Evolutionary conservation across 2,113 vertebrate species (phyloP).

Genomic region (Hypocryptadius cinnamomeus): DNA sequence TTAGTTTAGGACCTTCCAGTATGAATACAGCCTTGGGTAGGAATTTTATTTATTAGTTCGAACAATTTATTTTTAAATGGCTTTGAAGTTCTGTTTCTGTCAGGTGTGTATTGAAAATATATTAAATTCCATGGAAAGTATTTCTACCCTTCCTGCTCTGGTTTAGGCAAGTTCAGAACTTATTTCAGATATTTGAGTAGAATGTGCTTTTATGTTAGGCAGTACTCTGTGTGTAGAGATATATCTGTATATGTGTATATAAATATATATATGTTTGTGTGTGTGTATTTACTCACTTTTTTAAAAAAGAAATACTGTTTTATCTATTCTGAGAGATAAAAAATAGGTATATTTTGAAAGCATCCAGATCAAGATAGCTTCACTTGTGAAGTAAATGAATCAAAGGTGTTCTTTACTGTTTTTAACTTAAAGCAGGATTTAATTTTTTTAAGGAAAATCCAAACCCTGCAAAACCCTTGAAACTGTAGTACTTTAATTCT

Average conservation of each 20-base stretch:
- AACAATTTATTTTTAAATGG: background rate
- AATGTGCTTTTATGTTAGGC: background rate
- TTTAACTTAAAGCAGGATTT: background rate
- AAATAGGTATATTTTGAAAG: background rate
- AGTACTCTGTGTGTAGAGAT: background rate
- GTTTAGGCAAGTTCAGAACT: background rate
- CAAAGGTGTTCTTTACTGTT: background rate
- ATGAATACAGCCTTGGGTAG: background rate
- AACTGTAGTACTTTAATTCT: background rate
- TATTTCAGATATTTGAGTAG: background rate
- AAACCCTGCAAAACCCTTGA: background rate
- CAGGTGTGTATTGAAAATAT: background rate
- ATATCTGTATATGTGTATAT: fast-evolving
- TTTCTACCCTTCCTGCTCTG: background rate
- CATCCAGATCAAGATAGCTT: background rate
- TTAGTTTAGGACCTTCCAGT: background rate
- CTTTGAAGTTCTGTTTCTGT: background rate
- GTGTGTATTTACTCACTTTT: background rate
- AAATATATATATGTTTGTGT: fast-evolving
- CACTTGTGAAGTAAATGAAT: background rate
- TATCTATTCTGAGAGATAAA: background rate
- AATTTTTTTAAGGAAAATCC: background rate
- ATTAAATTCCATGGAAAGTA: background rate
- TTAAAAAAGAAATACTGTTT: background rate
- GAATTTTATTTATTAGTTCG: background rate